These are phyloP conservation scores for Epinotia ramella DNA, from an alignment of 2,888 invertebrate genomes.

Conservation along the genomic window DNA sequence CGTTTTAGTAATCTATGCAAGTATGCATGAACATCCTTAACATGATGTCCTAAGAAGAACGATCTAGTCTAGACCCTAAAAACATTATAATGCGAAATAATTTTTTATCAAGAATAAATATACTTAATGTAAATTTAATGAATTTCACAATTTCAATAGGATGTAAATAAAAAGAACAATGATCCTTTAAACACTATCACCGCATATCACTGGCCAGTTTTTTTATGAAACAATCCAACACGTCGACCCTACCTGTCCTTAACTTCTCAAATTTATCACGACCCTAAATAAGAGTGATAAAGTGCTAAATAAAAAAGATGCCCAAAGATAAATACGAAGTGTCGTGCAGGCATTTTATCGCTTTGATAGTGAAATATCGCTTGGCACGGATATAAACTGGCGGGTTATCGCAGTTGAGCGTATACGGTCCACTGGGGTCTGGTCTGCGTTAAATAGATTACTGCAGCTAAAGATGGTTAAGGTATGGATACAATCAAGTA, in stretches of 20 bases:
- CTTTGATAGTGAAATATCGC: slow-evolving; percentile 77
- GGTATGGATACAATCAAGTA: background rate
- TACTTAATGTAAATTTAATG: too few species aligned
- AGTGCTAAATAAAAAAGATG: slow-evolving; percentile 76
- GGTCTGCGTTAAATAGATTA: slow-evolving; percentile 32
- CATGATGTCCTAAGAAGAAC: too few species aligned
- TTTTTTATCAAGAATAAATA: too few species aligned
- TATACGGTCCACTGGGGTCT: slow-evolving; percentile 11
- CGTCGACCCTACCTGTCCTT: slow-evolving; percentile 34
- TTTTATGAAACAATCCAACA: slow-evolving; percentile 25
- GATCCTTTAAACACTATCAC: slow-evolving; percentile 17
- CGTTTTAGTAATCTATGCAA: too few species aligned
- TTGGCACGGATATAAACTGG: slow-evolving; percentile 64
- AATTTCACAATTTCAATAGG: too few species aligned
- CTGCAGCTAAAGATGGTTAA: background rate
- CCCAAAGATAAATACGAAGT: slow-evolving; percentile 69
- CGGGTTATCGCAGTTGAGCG: slow-evolving; percentile 7
- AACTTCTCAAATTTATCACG: slow-evolving; percentile 63
- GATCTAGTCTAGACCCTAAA: too few species aligned
- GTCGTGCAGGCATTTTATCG: slow-evolving; percentile 70
- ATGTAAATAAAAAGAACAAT: slow-evolving; percentile 6
- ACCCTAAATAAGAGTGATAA: slow-evolving; percentile 80
- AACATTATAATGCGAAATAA: too few species aligned
- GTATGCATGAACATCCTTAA: too few species aligned
- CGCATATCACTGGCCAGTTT: background rate